Evolutionary conservation across 2,888 invertebrate species (phyloP).

Genomic region (Thereva nobilitata): DNA sequence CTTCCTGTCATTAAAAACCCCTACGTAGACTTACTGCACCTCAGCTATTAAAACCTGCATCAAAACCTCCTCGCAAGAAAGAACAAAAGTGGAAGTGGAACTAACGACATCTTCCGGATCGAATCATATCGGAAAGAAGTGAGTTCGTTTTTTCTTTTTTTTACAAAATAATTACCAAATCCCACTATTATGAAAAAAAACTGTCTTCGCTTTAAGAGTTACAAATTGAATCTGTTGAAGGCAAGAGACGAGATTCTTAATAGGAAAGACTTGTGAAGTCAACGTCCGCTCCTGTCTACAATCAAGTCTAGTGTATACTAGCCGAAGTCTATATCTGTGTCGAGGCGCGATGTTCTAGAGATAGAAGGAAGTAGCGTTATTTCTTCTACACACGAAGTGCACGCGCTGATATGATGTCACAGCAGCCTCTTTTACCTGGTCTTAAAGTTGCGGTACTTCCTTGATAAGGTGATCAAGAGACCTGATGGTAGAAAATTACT

Average conservation of each 20-base stretch:
- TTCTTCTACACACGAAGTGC: background rate
- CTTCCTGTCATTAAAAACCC: background rate
- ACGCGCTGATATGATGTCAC: slow-evolving; percentile 8
- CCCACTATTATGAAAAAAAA: no score
- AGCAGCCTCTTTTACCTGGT: slow-evolving; percentile 9
- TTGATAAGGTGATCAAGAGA: slow-evolving; percentile 16
- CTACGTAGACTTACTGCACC: no score
- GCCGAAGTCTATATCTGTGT: slow-evolving; percentile 1
- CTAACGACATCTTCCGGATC: slow-evolving; percentile 18
- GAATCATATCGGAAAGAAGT: slow-evolving; percentile 6
- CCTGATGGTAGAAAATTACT: background rate
- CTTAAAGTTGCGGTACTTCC: slow-evolving; percentile 13
- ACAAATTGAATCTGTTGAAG: background rate
- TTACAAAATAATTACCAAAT: no score
- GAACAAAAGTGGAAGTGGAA: slow-evolving; percentile 14
- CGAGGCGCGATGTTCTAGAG: background rate
- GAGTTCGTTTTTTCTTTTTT: no score
- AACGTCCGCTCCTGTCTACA: background rate
- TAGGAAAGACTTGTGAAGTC: slow-evolving; percentile 1
- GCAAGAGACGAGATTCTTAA: background rate
- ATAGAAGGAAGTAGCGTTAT: background rate
- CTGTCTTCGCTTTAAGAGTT: no score
- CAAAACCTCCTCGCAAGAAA: background rate
- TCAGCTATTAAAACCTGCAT: no score
- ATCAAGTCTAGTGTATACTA: background rate